A percentile compares a stretch with the other conserved stretches of the same genome.
Conservation (phyloP, 1,140 invertebrate species). For the Brachystomella parvula region DNA sequence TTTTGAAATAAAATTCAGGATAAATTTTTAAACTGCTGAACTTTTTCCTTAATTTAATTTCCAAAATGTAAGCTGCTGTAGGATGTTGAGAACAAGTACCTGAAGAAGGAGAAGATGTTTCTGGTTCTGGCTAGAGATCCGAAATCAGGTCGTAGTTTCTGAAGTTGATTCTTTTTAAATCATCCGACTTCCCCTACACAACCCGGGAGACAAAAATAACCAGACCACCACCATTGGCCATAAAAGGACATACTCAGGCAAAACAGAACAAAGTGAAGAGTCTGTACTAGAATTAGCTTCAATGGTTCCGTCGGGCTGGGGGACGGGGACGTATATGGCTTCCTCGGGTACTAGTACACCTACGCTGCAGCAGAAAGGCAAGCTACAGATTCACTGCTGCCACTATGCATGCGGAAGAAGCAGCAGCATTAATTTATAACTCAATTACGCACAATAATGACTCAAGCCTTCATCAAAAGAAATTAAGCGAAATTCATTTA, state of each 20-base stretch:
- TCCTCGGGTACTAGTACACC: neutral
- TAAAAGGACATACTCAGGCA: conserved; percentile 37
- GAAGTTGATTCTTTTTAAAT: conserved; percentile 33
- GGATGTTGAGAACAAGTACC: neutral
- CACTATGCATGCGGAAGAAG: neutral
- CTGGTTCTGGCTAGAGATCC: conserved; percentile 31
- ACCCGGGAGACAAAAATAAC: conserved; percentile 39
- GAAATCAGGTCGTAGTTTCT: conserved; percentile 33
- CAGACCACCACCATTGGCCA: conserved; percentile 37
- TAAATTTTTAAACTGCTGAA: neutral
- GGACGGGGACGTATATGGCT: neutral
- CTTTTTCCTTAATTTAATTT: conserved; percentile 7
- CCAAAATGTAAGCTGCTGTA: conserved; percentile 14
- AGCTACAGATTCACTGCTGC: neutral
- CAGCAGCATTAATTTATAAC: too few species aligned
- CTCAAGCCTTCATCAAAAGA: too few species aligned
- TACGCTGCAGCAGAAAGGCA: neutral
- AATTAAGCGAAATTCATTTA: too few species aligned
- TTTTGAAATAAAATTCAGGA: neutral
- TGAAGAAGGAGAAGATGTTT: conserved; percentile 36
- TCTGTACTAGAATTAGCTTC: neutral
- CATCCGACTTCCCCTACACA: conserved; percentile 21
- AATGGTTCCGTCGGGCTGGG: neutral
- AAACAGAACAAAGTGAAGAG: neutral
- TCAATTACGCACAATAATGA: too few species aligned